Base-by-base conservation (phyloP, 2,888 invertebrate species). In the Cyrtodaria siliqua region DNA sequence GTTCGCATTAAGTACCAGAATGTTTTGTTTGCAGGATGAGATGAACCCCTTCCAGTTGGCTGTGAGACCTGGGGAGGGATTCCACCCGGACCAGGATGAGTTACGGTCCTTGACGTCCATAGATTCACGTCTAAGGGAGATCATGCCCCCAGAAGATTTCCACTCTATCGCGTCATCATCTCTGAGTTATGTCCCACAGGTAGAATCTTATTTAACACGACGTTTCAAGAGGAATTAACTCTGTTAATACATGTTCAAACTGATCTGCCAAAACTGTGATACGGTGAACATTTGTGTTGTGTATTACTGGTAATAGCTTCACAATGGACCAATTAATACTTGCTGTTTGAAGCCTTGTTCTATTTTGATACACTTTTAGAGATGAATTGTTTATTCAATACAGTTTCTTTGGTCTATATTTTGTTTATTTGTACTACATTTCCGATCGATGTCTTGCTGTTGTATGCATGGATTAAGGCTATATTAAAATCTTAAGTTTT, bases 71-170 rank as follows among this genome's bases (percentile, higher is more conserved):
- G 90, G 90, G 0, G 90, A 91, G 57, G 91, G 92, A 1, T 92
- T 87, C 70, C 57, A 77, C 20, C 90, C 90, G 4, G 87, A 87
- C 38, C 59, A 60, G 1, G 79, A 77, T 16, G 91, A 92, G 47
- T 55, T 83, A 61, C 71, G 73, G 24, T 81, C 85, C 4, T 77
- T 92, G 64, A 76, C 82, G 2, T 81, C 80, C 55, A 92, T 92
- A 16, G 90, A 92, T 68, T 72, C 83, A 50, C 82, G 87, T 20
- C 84, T 92, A 16, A 88, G 84, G 57, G 73, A 80, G 20, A 69
- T 92, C 6, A 71, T 91, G 78, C 89, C 91, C 9, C 81, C 85
- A 4, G 89, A 90, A 16, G 90, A 91, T 42, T 91, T 82, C 75
- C 74, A 83, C 23, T 85, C 82, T 12, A 71, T 82, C 20, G 74